Conservation (phyloP, 2,113 vertebrate genomes). For the Ornithorhynchus anatinus region DNA sequence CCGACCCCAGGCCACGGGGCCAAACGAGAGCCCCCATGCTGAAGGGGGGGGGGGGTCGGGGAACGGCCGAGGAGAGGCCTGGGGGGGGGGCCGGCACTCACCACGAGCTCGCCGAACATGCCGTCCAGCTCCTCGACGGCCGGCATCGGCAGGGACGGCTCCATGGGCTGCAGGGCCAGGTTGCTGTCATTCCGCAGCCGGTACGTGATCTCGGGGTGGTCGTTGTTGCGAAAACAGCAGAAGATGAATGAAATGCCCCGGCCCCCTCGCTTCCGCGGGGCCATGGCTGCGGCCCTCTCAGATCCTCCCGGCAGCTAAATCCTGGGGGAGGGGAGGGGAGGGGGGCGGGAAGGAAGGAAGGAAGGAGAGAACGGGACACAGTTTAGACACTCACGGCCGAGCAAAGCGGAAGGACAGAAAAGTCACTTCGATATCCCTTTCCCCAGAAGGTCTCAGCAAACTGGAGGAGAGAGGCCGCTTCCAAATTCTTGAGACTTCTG, state of each 20-base stretch:
- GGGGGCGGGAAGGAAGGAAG: neutral
- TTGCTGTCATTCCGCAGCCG: conserved; percentile 89
- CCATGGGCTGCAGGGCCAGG: conserved; percentile 95
- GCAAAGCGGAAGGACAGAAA: no score
- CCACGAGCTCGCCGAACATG: conserved; percentile 97
- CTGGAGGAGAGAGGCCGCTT: no score
- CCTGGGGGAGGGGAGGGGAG: neutral
- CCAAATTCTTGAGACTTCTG: no score
- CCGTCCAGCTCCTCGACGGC: conserved; percentile 88
- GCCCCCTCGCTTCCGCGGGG: conserved; percentile 89
- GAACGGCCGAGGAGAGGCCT: no score
- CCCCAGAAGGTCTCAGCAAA: no score
- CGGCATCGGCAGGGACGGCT: conserved; percentile 90
- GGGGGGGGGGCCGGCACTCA: conserved; percentile 63
- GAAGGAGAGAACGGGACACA: no score
- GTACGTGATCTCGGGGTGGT: conserved; percentile 98
- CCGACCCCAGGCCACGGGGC: no score
- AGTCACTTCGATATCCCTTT: no score
- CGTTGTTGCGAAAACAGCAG: conserved; percentile 94
- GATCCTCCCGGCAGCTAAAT: conserved; percentile 65
- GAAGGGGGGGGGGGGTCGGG: no score
- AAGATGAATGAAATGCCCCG: conserved; percentile 92
- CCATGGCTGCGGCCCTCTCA: conserved; percentile 78
- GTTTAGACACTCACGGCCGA: no score
- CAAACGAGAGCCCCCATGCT: no score